Base-by-base conservation (phyloP, 1,140 invertebrate genomes). In the Solenopsis fugax region DNA sequence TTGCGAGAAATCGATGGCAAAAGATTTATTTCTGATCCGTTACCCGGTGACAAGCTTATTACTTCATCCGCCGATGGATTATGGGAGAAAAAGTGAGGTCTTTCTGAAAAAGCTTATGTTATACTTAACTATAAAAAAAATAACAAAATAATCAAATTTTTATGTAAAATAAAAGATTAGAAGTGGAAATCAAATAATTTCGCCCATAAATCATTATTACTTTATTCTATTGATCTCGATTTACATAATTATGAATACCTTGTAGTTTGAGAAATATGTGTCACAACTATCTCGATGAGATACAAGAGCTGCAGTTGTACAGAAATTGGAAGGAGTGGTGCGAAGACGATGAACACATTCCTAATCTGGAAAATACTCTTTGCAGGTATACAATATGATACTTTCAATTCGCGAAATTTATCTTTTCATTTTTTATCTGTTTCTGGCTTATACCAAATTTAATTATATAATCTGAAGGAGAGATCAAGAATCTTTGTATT, bases 211-310 rank as follows among this genome's bases (percentile, higher is more conserved):
- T 48, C 1, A 52, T 34, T 18, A 56, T 56, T 41, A 29, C 18
- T 64, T 54, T 18, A 41, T 5, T 72, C 5, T 21, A n/a, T 34
- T 1, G 2, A 84, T 58, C 4, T 34, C 18, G 24, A 50, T 34
- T 41, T 45, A 34, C 7, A 7, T 4, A 21, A 45, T 60, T 60
- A 37, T 18, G 10, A 69, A 4, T 21, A 45, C 18, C 69, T 88
- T 85, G 52, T 64, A 94, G 94, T 58, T 90, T 94, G 50, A 91
- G 18, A 67, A 86, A 89, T 37, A 93, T 90, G 52, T 95, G 94
- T 67, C 87, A 92, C 54, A 91, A 94, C 64, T 91, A 93, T 71
- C 81, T 93, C 2, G 86, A 92, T 45, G 90, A 92, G 77, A 91
- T 94, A 56, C 89, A 90, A 10, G 34, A 89, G 24, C 12, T 80